These are phyloP conservation scores for Cygnus olor DNA, from an alignment of 2,797 vertebrate species.

Conservation along the genomic window DNA sequence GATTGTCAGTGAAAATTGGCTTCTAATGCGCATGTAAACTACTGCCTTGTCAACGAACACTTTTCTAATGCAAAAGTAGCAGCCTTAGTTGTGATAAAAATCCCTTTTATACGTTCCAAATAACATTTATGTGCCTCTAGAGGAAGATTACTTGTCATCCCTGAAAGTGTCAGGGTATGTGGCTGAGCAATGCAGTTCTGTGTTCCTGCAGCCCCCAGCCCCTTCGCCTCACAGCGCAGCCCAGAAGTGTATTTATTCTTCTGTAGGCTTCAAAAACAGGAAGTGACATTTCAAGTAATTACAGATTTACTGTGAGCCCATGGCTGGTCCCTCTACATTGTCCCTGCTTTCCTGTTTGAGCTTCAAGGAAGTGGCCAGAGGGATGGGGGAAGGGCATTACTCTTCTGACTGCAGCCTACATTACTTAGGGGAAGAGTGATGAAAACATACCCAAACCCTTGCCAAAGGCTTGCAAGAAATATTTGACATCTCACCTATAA, in stretches of 20 bases:
- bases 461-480: slow-evolving; percentile 72
- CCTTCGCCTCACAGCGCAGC: neutral
- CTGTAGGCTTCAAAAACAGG: slow-evolving; percentile 77
- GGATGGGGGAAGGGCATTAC: neutral
- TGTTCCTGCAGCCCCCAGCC: neutral
- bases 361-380: slow-evolving; percentile 80
- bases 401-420: neutral
- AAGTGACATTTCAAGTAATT: slow-evolving; percentile 75
- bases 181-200: rapidly evolving
- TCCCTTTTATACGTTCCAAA: neutral
- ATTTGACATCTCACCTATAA: slow-evolving; percentile 81
- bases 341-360: slow-evolving; percentile 87
- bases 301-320: slow-evolving; percentile 70
- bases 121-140: neutral
- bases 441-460: slow-evolving; percentile 63
- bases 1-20: neutral
- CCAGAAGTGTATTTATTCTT: slow-evolving; percentile 31
- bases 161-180: neutral
- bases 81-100: neutral
- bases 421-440: slow-evolving; percentile 46
- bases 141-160: neutral
- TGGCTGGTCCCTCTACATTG: slow-evolving; percentile 81
- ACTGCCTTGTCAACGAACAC: rapidly evolving
- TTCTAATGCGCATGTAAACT: neutral
- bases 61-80: neutral